These are phyloP conservation scores for Drosophila pseudoobscura DNA, from an alignment of 1,140 invertebrate species.

Conservation along the genomic window DNA sequence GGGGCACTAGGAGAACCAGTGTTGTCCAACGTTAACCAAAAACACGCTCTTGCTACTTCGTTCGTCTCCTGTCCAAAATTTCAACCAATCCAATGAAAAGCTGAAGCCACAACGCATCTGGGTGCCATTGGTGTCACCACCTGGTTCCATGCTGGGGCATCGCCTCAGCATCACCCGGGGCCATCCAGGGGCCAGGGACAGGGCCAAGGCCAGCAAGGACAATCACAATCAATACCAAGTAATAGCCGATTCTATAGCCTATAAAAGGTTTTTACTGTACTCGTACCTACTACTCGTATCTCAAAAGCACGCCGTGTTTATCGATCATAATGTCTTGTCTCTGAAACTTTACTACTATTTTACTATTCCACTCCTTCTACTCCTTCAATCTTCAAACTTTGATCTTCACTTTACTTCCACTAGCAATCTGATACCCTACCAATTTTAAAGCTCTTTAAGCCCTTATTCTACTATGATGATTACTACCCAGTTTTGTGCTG, in stretches of 20 bases:
- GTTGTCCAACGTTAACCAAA: slow-evolving; percentile 41
- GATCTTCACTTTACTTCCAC: too few species aligned
- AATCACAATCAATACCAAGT: slow-evolving; percentile 53
- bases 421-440: background rate
- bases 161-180: slow-evolving; percentile 56
- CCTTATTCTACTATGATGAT: slow-evolving; percentile 6
- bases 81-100: slow-evolving; percentile 23
- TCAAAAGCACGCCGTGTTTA: slow-evolving; percentile 60
- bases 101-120: slow-evolving; percentile 59
- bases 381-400: background rate
- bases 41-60: slow-evolving; percentile 35
- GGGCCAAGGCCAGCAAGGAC: slow-evolving; percentile 29
- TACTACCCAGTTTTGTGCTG: slow-evolving; percentile 34
- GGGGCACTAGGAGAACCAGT: slow-evolving; percentile 2
- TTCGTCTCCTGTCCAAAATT: slow-evolving; percentile 2
- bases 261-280: slow-evolving; percentile 41
- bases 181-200: slow-evolving; percentile 21
- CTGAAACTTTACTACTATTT: slow-evolving; percentile 24
- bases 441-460: slow-evolving; percentile 22
- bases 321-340: slow-evolving; percentile 37
- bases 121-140: slow-evolving; percentile 79
- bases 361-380: slow-evolving; percentile 20
- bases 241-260: slow-evolving; percentile 43
- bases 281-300: slow-evolving; percentile 36
- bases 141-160: slow-evolving; percentile 80